Conservation (phyloP, 2,888 invertebrate genomes). For the Parnassius orleans region DNA sequence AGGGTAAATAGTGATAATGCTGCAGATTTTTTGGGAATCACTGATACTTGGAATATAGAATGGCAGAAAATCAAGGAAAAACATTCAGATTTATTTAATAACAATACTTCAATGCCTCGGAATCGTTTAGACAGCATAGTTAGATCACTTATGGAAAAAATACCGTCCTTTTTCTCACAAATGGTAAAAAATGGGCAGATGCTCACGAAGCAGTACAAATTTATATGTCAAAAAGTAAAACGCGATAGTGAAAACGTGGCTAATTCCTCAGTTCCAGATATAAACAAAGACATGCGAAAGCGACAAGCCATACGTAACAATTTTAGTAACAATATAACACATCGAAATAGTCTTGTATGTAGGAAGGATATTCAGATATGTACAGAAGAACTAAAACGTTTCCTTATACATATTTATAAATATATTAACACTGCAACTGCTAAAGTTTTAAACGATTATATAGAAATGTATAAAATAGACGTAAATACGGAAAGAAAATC, state of each 20-base stretch:
- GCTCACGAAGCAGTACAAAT: conserved; percentile 14
- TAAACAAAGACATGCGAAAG: neutral
- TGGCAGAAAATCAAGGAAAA: conserved; percentile 22
- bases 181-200: conserved; percentile 15
- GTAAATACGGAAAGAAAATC: conserved; percentile 39
- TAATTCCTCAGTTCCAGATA: neutral
- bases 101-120: neutral
- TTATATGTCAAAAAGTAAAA: conserved; percentile 10
- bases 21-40: neutral
- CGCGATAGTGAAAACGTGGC: neutral
- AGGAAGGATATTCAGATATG: conserved; percentile 37
- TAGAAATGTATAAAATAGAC: conserved; percentile 57
- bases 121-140: conserved; percentile 1
- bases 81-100: conserved; percentile 13
- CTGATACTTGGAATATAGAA: conserved; percentile 10
- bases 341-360: conserved; percentile 27
- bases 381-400: conserved; percentile 49
- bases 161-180: conserved; percentile 21
- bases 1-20: neutral
- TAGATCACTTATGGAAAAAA: conserved; percentile 20
- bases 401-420: conserved; percentile 46
- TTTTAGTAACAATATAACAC: neutral
- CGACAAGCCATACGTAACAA: neutral
- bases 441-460: conserved; percentile 51
- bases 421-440: conserved; percentile 51